A percentile compares a stretch with the other conserved stretches of the same genome.
phyloP scores from a whole-genome alignment of 2,888 invertebrate genomes.

The Eugnorisma glareosa region DNA sequence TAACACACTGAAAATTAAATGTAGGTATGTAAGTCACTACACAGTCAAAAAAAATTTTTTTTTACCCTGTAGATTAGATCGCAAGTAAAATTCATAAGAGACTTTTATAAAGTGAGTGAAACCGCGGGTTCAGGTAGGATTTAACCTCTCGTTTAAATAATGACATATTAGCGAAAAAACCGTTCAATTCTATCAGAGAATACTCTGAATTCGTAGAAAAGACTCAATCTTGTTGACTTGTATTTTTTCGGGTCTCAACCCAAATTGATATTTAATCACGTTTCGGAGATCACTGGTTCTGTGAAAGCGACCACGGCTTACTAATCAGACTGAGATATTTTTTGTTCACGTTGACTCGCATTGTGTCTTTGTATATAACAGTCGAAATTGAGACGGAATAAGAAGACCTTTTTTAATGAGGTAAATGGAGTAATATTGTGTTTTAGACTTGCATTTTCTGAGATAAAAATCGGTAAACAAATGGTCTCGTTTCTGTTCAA shows the following conservation, averaged over 20 bases:
- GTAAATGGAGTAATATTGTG: background rate
- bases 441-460: background rate
- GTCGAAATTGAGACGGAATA: slow-evolving; percentile 9
- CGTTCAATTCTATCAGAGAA: slow-evolving; percentile 18
- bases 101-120: background rate
- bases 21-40: background rate
- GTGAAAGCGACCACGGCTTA: slow-evolving; percentile 52
- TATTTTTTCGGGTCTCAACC: slow-evolving; percentile 57
- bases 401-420: background rate
- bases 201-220: slow-evolving; percentile 37
- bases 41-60: background rate
- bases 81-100: background rate
- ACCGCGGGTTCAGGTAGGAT: background rate
- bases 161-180: slow-evolving; percentile 40
- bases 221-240: slow-evolving; percentile 60
- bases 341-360: slow-evolving; percentile 38
- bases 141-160: slow-evolving; percentile 35
- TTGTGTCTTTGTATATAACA: slow-evolving; percentile 30
- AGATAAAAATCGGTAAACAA: background rate
- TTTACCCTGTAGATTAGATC: background rate
- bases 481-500: background rate
- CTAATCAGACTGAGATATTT: slow-evolving; percentile 58
- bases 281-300: slow-evolving; percentile 66
- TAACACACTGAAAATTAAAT: background rate
- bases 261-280: slow-evolving; percentile 68